phyloP scores from a whole-genome alignment of 2,113 vertebrate genomes.

The Passer montanus region DNA sequence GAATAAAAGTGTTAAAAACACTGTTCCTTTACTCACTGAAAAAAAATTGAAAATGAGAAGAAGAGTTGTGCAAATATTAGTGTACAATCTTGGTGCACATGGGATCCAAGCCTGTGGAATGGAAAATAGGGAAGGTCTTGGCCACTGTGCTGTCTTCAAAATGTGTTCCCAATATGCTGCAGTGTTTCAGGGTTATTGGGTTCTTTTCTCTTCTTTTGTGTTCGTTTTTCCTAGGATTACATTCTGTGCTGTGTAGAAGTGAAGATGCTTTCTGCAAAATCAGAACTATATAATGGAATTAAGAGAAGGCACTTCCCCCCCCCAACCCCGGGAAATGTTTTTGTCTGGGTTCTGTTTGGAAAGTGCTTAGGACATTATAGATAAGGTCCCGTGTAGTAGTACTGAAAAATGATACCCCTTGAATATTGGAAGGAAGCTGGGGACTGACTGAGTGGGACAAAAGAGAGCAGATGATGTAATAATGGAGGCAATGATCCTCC shows the following conservation, averaged over 20 bases:
- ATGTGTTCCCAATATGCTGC: background rate
- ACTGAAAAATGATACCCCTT: background rate
- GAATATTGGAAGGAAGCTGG: background rate
- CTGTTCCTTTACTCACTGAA: background rate
- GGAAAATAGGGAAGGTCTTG: background rate
- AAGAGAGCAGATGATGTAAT: background rate
- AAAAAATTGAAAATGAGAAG: background rate
- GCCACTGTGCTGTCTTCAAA: background rate
- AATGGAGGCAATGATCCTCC: background rate
- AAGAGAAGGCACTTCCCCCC: accelerated
- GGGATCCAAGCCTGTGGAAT: background rate
- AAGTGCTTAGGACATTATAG: background rate
- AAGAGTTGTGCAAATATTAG: background rate
- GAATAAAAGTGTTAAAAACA: background rate
- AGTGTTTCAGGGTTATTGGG: background rate
- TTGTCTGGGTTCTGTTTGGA: background rate
- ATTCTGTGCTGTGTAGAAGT: background rate
- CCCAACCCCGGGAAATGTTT: accelerated
- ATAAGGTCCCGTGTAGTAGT: no score
- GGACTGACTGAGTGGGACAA: background rate
- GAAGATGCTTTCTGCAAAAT: background rate
- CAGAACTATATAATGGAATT: background rate
- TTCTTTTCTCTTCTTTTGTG: background rate
- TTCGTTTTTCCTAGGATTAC: background rate
- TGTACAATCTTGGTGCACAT: no score